Evolutionary conservation across 2,797 vertebrate genomes (phyloP).

Genomic region (Phaenicophaeus curvirostris): DNA sequence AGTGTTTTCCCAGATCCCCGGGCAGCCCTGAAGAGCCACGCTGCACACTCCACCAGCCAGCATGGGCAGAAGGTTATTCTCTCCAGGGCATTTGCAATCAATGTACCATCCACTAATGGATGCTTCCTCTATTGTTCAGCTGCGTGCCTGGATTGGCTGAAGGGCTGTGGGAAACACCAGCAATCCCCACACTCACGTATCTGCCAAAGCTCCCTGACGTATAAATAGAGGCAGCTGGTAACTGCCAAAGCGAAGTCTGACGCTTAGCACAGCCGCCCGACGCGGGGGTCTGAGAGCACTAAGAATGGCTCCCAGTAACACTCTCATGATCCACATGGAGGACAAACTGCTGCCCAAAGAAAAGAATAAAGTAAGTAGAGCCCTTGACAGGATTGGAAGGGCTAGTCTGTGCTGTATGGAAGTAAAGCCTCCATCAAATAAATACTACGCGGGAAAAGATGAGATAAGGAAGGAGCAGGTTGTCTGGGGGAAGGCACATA

Average conservation of each 20-base stretch:
- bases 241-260: neutral
- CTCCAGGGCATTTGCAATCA: conserved; percentile 60
- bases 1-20: conserved; percentile 38
- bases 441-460: neutral
- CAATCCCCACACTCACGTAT: conserved; percentile 83
- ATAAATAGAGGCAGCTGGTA: conserved; percentile 79
- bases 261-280: neutral
- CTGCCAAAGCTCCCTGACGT: conserved; percentile 77
- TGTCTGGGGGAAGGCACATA: neutral
- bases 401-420: neutral
- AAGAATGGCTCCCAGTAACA: conserved; percentile 60
- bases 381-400: neutral
- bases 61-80: conserved; percentile 67
- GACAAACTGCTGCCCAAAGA: conserved; percentile 62
- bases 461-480: neutral
- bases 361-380: conserved; percentile 68
- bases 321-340: neutral
- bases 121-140: conserved; percentile 63
- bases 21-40: neutral
- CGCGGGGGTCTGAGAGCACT: neutral
- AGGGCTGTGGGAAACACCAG: conserved; percentile 89
- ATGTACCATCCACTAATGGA: conserved; percentile 52
- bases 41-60: conserved; percentile 55
- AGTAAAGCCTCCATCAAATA: neutral
- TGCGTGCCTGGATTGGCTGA: conserved; percentile 77